Base-by-base conservation (phyloP, 2,797 vertebrate genomes). In the Pelodytes ibericus region DNA sequence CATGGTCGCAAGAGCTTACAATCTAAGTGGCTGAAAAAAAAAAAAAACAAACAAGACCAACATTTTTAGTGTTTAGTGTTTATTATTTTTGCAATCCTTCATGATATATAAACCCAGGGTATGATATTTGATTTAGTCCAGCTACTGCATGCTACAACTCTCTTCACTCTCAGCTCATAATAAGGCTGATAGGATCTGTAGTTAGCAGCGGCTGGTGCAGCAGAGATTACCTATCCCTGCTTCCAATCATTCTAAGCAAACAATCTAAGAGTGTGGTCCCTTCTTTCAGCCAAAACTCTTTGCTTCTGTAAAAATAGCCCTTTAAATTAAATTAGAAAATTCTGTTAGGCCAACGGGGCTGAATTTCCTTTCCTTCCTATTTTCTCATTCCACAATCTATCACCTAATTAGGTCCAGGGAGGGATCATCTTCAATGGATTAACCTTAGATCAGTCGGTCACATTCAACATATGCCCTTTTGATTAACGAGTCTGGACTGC, bases 261-360 rank as follows among this genome's bases (percentile, higher is more conserved):
- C 15, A 75, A 58, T 71, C 83, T 59, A 80, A 80, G 68, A 88
- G 86, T 87, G 88, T 88, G 87, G 87, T 87, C 89, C 86, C 70
- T 61, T 84, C 80, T 90, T 84, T 84, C 81, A 87, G 87, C 79
- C 87, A 89, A 93, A 95, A 94, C 88, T 88, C 89, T 90, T 91
- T 93, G 92, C 92, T 92, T 89, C 93, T 92, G 90, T 94, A 92
- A 88, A 94, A 94, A 93, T 83, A 95, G 76, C 78, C 83, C 84
- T 80, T 89, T 88, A 94, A 95, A 96, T 95, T 95, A 89, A 97
- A 96, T 98, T 95, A 96, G 89, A 95, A 92, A 91, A 87, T 89
- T 89, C 89, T 90, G 89, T 91, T 90, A 89, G 87, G 89, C 86
- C 85, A 80, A 85, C 83, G 87, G 87, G 87, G 85, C 89, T 30